These are phyloP conservation scores for Calosoma granatense DNA, from an alignment of 1,140 invertebrate genomes.

Conservation along the genomic window DNA sequence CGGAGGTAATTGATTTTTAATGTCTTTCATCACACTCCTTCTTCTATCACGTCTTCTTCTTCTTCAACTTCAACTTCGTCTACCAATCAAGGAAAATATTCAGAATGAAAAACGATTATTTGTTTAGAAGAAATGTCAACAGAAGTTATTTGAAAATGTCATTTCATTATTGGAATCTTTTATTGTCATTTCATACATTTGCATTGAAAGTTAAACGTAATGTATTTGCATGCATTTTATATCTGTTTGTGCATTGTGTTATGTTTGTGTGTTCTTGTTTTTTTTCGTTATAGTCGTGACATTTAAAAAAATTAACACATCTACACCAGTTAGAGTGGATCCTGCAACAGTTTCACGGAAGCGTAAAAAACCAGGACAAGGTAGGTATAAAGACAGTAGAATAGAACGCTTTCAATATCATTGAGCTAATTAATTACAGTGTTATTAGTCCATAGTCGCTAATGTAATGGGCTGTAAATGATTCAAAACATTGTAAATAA, in stretches of 20 bases:
- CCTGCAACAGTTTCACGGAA: slow-evolving; percentile 41
- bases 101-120: too few species aligned
- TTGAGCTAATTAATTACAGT: too few species aligned
- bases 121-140: neutral
- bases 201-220: too few species aligned
- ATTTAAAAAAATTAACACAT: slow-evolving; percentile 37
- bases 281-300: slow-evolving; percentile 37
- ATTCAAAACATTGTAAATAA: too few species aligned
- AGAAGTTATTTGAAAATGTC: too few species aligned
- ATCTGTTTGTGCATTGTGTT: slow-evolving; percentile 16
- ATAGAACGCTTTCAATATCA: slow-evolving; percentile 4
- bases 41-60: too few species aligned
- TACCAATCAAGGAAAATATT: too few species aligned
- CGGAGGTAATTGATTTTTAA: slow-evolving; percentile 26
- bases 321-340: slow-evolving; percentile 14
- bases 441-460: too few species aligned
- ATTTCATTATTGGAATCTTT: slow-evolving; percentile 6
- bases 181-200: slow-evolving; percentile 9
- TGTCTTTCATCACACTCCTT: neutral
- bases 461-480: too few species aligned
- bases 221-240: too few species aligned
- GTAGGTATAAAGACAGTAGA: slow-evolving; percentile 38
- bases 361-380: slow-evolving; percentile 63
- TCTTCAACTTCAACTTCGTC: too few species aligned
- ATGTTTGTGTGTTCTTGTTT: slow-evolving; percentile 22